Conservation (phyloP, 2,797 vertebrate species). For the Denticeps clupeoides region DNA sequence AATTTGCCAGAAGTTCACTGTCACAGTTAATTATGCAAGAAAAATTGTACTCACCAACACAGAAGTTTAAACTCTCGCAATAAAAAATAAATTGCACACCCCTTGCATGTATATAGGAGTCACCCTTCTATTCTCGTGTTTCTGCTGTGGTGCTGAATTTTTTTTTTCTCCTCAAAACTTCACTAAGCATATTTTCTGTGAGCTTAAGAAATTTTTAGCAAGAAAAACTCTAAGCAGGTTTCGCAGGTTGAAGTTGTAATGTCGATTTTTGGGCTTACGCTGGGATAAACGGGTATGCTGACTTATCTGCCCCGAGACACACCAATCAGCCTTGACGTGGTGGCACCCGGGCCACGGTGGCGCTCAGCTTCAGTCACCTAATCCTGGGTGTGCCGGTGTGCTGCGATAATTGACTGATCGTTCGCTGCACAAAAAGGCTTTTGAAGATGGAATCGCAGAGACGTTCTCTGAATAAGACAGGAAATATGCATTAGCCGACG, state of each 20-base stretch:
- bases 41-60: too few species aligned
- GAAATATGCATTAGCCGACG: too few species aligned
- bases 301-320: conserved; percentile 51
- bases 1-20: too few species aligned
- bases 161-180: background rate
- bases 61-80: background rate
- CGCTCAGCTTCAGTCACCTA: conserved; percentile 49
- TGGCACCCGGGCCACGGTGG: conserved; percentile 39
- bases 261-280: conserved; percentile 49
- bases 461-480: conserved; percentile 28
- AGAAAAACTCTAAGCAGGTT: conserved; percentile 40
- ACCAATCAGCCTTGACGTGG: conserved; percentile 51
- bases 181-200: background rate
- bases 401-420: conserved; percentile 49
- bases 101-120: background rate
- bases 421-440: conserved; percentile 37
- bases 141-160: background rate
- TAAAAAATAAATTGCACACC: too few species aligned
- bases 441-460: conserved; percentile 31
- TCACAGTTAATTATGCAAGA: too few species aligned
- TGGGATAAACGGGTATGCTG: conserved; percentile 52
- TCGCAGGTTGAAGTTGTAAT: conserved; percentile 52
- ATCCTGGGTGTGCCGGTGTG: conserved; percentile 36
- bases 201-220: conserved; percentile 35
- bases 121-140: background rate